Conservation (phyloP, 2,888 invertebrate genomes). For the Cataglyphis albicans region DNA sequence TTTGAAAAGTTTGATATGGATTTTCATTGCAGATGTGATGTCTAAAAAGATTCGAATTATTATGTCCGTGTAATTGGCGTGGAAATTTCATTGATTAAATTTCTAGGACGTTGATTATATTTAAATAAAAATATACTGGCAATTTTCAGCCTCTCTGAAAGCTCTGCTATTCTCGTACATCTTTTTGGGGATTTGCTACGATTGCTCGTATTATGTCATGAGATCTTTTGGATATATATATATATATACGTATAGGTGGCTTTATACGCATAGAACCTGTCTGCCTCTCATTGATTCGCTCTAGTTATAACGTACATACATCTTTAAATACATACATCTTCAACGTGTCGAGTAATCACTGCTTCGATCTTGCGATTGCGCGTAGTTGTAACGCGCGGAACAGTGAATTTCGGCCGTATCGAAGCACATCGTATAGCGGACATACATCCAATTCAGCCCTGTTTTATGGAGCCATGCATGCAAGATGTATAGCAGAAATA, state of each 20-base stretch:
- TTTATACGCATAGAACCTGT: constrained; percentile 58
- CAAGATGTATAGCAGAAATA: constrained; percentile 63
- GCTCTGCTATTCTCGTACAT: constrained; percentile 7
- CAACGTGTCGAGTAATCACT: constrained; percentile 30
- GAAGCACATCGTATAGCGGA: constrained; percentile 27
- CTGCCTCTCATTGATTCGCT: constrained; percentile 58
- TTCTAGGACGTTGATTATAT: neutral
- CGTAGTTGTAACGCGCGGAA: constrained; percentile 48
- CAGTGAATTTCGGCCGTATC: constrained; percentile 19
- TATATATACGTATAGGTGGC: constrained; percentile 58
- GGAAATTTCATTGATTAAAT: neutral
- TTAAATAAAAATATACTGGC: neutral
- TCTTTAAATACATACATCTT: constrained; percentile 9
- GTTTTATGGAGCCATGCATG: constrained; percentile 63
- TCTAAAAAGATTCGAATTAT: neutral
- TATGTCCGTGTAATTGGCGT: neutral
- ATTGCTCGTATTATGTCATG: constrained; percentile 55
- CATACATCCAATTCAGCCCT: constrained; percentile 31
- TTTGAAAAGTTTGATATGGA: neutral
- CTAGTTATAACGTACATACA: neutral
- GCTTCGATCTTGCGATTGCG: constrained; percentile 48
- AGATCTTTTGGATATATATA: constrained; percentile 31
- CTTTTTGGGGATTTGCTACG: constrained; percentile 46
- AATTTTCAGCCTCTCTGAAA: neutral
- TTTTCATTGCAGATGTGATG: neutral